Evolutionary conservation across 2,113 vertebrate genomes (phyloP), one percentile per base, ranked within the genome.

Genomic region (Pachyramphus minor): DNA sequence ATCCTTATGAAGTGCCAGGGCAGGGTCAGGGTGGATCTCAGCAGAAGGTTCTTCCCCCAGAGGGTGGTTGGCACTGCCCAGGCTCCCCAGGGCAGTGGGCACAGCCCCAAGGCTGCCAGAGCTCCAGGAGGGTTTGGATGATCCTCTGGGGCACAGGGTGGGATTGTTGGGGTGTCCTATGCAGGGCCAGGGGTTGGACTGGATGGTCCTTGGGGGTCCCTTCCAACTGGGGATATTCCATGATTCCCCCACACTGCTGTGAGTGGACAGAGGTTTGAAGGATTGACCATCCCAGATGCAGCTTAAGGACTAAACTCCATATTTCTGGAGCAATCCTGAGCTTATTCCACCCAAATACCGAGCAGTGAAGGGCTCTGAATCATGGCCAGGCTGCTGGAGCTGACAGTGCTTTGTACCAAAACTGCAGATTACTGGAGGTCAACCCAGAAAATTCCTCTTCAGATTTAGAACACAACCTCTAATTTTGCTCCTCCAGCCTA

Each of bases 381-480:
- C 77, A 30, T 68, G 86, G 66, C 0, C 22, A 68, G 47, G 33
- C 60, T 90, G 55, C 45, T n/a, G 77, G 5, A 88, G 76, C 55
- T 25, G 3, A 4, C 68, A 69, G 45, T 2, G 37, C 28, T 92
- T 41, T 27, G 66, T 74, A 64, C 56, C 31, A 45, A 78, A 89
- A 80, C 45, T 90, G 76, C 52, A 55, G 64, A 60, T 62, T 76
- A 90, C 75, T 66, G 47, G 28, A 71, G 76, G 84, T 60, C 80
- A 75, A 30, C 76, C 83, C 86, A 52, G 6, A 95, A 91, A 92
- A 94, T 72, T 92, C 90, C 81, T 93, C 69, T 72, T 93, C 37
- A 6, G 74, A 95, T 95, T 95, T 96, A 94, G 95, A 93, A 76
- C 78, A 76, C 62, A 97, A 94, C 95, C 95, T 91, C 87, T 97